Evolutionary conservation across 2,888 invertebrate genomes (phyloP).

Genomic region (Sphecodes monilicornis): DNA sequence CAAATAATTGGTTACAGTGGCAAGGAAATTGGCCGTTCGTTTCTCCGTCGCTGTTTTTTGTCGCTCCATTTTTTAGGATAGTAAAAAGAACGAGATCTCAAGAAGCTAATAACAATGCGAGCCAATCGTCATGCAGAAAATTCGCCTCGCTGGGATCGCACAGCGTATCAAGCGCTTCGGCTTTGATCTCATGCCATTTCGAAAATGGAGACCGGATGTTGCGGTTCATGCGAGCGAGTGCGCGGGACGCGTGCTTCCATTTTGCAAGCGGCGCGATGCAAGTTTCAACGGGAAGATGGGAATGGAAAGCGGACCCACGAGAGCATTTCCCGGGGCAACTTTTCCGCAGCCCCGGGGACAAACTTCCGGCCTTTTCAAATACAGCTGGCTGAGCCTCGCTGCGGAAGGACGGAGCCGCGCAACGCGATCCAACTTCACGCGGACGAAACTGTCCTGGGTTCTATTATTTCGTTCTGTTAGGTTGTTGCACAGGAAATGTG

Average conservation of each 20-base stretch:
- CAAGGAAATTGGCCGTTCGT: too few relatives aligned
- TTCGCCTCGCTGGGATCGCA: background rate
- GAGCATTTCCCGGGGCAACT: slow-evolving; percentile 15
- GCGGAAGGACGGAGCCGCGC: background rate
- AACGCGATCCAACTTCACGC: background rate
- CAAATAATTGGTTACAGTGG: too few relatives aligned
- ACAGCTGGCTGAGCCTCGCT: background rate
- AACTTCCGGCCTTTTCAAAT: slow-evolving; percentile 1
- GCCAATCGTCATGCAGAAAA: background rate
- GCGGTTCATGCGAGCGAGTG: background rate
- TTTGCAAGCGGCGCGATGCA: background rate
- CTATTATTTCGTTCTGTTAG: background rate
- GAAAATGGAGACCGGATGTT: background rate
- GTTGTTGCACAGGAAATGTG: background rate
- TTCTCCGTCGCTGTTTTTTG: too few relatives aligned
- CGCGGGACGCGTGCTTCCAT: background rate
- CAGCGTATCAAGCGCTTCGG: background rate
- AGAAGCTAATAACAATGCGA: background rate
- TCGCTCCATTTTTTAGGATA: too few relatives aligned
- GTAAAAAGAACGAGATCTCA: too few relatives aligned
- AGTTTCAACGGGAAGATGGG: background rate
- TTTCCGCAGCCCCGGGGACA: background rate
- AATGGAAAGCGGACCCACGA: background rate
- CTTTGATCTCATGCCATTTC: background rate
- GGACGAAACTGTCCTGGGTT: background rate